These are phyloP conservation scores for Natrix natrix DNA, from an alignment of 2,797 vertebrate species.

Conservation along the genomic window DNA sequence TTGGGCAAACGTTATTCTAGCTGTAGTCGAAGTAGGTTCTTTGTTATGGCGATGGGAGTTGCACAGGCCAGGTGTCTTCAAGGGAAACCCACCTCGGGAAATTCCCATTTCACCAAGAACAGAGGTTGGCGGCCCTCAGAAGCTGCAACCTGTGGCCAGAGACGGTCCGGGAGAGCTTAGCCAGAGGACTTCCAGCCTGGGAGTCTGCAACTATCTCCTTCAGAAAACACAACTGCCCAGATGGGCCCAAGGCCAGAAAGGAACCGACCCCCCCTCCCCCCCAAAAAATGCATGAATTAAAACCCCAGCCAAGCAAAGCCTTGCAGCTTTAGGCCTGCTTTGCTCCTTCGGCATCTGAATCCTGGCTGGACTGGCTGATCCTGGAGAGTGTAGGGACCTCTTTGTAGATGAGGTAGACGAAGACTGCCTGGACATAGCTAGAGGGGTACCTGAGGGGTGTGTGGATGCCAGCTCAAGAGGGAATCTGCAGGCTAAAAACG, in stretches of 20 bases:
- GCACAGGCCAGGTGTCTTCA: neutral
- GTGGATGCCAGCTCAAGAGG: neutral
- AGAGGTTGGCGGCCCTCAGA: neutral
- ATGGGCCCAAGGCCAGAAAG: neutral
- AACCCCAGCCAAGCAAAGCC: neutral
- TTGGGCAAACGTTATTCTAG: too few relatives aligned
- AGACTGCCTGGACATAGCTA: neutral
- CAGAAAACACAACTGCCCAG: neutral
- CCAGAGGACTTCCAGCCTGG: neutral
- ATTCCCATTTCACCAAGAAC: neutral
- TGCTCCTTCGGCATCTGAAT: neutral
- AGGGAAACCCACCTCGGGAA: neutral
- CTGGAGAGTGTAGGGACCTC: neutral
- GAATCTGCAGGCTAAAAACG: neutral
- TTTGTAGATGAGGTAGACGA: neutral
- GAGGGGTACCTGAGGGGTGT: neutral
- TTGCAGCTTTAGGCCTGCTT: neutral
- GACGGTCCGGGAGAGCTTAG: neutral
- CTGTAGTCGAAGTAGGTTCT: neutral
- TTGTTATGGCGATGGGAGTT: neutral
- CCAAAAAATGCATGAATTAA: neutral
- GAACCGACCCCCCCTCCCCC: neutral
- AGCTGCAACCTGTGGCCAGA: neutral
- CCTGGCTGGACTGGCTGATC: neutral
- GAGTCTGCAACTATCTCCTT: neutral